A percentile compares a stretch with the other conserved stretches of the same genome.
Conservation (phyloP, 2,797 vertebrate genomes). For the Sternarchorhynchus goeldii region DNA sequence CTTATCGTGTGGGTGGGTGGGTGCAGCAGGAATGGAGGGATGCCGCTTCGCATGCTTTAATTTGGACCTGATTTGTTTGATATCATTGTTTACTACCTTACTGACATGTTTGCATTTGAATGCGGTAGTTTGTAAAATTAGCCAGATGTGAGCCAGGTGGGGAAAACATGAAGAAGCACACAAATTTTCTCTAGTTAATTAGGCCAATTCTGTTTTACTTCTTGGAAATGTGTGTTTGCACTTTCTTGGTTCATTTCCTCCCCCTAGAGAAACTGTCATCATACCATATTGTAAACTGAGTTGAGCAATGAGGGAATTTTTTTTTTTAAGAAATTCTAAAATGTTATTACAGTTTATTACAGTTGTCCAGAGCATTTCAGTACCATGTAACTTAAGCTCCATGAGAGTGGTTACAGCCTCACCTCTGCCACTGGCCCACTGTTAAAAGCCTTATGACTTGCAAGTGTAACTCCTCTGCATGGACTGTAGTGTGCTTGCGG, state of each 20-base stretch:
- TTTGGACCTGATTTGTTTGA: constrained; percentile 29
- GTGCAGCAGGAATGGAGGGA: constrained; percentile 2
- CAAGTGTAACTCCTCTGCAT: not conserved
- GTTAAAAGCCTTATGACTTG: constrained; percentile 21
- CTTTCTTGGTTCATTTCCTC: not conserved
- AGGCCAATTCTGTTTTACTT: constrained; percentile 50
- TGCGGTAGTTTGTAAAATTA: constrained; percentile 10
- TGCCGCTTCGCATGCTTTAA: not conserved
- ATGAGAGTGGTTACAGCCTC: constrained; percentile 35
- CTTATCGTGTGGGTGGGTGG: not conserved
- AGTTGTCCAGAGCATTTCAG: constrained; percentile 13
- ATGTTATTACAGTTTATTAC: not conserved
- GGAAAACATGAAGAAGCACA: too few relatives aligned
- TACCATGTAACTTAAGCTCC: constrained; percentile 40
- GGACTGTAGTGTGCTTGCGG: not conserved
- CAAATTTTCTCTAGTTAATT: constrained; percentile 56
- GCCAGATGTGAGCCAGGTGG: constrained; percentile 6
- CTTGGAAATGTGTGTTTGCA: not conserved
- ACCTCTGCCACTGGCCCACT: constrained; percentile 22
- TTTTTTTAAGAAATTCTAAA: not conserved
- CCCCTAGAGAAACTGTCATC: not conserved
- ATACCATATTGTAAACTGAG: not conserved
- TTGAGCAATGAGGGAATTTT: not conserved
- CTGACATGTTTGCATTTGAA: constrained; percentile 12
- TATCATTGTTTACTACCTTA: constrained; percentile 4